Evolutionary conservation across 2,888 invertebrate species (phyloP), one percentile per base, ranked within the genome.

Genomic region (Sphaerophoria rueppellii): DNA sequence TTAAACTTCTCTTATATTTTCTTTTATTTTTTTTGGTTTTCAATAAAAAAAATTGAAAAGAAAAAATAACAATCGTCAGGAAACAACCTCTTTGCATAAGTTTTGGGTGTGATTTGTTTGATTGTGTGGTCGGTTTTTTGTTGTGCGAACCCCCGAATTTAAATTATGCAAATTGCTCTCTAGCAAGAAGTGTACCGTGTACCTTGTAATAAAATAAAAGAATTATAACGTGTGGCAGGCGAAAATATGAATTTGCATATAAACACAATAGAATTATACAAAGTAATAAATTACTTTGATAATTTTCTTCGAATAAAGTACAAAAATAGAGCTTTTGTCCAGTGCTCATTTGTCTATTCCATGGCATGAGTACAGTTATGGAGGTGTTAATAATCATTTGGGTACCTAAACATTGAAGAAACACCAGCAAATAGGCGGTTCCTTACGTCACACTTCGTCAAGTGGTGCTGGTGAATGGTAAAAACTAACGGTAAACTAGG

Each of bases 121-220:
- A 43, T 57, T 55, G 40, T 77, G 46, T 77, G 46, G 43, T 34
- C 5, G 24, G 9, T 24, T 4, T 32, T 60, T 50, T 71, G 14
- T 43, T 32, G 12, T 35, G 55, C 58, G 50, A 43, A 61, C 16
- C 43, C 37, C 50, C 11, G 16, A 61, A 77, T 46, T 40, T 34
- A 71, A 74, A 75, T 75, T 83, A 83, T 83, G 74, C 65, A 83
- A 79, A 83, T 82, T 74, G 37, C 24, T 43, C 55, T 63, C 55
- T 63, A 82, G 65, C 70, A 52, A 77, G 71, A 52, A 77, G 71
- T 77, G 69, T 78, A 73, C 52, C 63, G 24, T 24, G 24, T 24
- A 24, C 24, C 24, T 24, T 24, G 24, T 69, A 67, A 57, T 46
- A 40, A 70, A 74, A 65, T 79, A 58, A 65, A 61, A 37, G 54